Percentiles rank a stretch among this genome's conserved stretches.
These are phyloP conservation scores for Sphaeramia orbicularis DNA, from an alignment of 2,797 vertebrate genomes.

Conservation along the genomic window DNA sequence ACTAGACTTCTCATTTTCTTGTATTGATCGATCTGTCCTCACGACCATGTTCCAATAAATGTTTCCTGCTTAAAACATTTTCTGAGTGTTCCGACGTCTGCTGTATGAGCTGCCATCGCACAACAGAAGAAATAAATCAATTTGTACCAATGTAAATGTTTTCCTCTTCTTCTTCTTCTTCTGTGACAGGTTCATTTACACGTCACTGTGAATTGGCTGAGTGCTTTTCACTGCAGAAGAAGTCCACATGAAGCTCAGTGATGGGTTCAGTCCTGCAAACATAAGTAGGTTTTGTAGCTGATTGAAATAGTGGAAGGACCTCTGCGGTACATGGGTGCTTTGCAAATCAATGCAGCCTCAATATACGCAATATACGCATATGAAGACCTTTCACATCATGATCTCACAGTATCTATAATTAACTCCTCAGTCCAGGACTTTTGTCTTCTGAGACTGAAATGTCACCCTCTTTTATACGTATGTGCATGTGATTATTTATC, in stretches of 20 bases:
- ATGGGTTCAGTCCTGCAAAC: background rate
- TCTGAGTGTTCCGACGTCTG: too few species aligned
- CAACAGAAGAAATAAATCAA: background rate
- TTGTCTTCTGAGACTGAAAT: background rate
- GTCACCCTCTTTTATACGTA: background rate
- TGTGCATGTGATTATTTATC: too few species aligned
- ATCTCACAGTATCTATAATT: background rate
- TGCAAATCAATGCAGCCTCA: slow-evolving; percentile 42
- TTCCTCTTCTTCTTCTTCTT: background rate
- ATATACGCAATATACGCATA: background rate
- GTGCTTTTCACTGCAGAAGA: background rate
- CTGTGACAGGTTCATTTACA: background rate
- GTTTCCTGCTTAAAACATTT: too few species aligned
- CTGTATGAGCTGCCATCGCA: too few species aligned
- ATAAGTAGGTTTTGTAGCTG: slow-evolving; percentile 18
- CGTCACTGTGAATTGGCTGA: background rate
- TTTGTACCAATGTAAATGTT: background rate
- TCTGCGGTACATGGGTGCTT: slow-evolving; percentile 14
- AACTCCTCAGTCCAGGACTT: background rate
- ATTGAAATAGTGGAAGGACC: slow-evolving; percentile 11
- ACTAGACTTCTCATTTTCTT: too few species aligned
- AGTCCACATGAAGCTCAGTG: background rate
- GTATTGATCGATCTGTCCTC: too few species aligned
- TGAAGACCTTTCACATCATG: background rate
- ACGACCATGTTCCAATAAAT: too few species aligned